phyloP scores from a whole-genome alignment of 1,140 invertebrate species.

The Drosophila persimilis region DNA sequence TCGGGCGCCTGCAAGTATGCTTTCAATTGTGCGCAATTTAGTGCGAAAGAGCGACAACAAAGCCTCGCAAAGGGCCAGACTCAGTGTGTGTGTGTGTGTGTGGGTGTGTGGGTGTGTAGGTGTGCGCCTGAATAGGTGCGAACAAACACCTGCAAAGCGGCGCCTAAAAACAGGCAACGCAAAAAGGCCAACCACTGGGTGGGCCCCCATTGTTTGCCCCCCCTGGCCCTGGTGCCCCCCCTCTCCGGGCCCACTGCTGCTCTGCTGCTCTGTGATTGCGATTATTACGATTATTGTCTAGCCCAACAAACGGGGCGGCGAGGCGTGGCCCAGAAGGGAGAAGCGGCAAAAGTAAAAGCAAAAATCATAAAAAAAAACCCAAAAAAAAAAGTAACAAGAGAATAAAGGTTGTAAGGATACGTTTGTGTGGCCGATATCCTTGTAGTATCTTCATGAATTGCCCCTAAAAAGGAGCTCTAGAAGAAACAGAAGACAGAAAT shows the following conservation, averaged over 20 bases:
- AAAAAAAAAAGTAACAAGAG: conserved; percentile 67
- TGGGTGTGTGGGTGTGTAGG: conserved; percentile 37
- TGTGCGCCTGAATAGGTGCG: conserved; percentile 65
- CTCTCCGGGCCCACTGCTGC: conserved; percentile 10
- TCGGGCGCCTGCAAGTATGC: conserved; percentile 68
- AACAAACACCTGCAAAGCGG: conserved; percentile 68
- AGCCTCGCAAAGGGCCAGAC: conserved; percentile 10
- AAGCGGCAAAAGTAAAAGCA: conserved; percentile 31
- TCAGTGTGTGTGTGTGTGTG: neutral
- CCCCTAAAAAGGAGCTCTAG: too few species aligned
- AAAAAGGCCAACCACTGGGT: conserved; percentile 42
- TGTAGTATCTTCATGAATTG: too few species aligned
- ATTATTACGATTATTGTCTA: conserved; percentile 81
- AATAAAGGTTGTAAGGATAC: neutral
- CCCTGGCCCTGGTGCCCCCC: conserved; percentile 3
- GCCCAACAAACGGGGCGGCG: conserved; percentile 17
- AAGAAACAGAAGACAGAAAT: too few species aligned
- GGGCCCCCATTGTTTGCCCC: conserved; percentile 33
- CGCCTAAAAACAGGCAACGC: conserved; percentile 56
- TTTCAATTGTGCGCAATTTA: conserved; percentile 79
- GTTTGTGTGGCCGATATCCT: neutral
- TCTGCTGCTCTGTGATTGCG: conserved; percentile 63
- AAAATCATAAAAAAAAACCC: conserved; percentile 72
- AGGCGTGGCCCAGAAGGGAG: conserved; percentile 28
- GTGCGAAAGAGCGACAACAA: conserved; percentile 67